A percentile compares a stretch with the other conserved stretches of the same genome.
These are phyloP conservation scores for western clawed frog (Xenopus tropicalis) DNA, from an alignment of 2,113 vertebrate species.

Conservation along the genomic window UCB_Xtro_10.0 CM004447.2:88665001-88665500, in stretches of 20 bases:
- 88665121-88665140: constrained; percentile 5
- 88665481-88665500: too few species aligned
- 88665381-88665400: too few species aligned
- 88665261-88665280: background rate
- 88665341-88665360: too few species aligned
- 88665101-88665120: constrained; percentile 15
- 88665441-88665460: too few species aligned
- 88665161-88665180: constrained; percentile 1
- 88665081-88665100: background rate
- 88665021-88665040: constrained; percentile 35
- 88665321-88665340: too few species aligned
- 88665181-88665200: background rate
- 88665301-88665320: background rate
- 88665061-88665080: constrained; percentile 37
- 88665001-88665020: constrained; percentile 32
- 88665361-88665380: too few species aligned
- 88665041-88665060: constrained; percentile 31
- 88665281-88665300: background rate
- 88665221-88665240: constrained; percentile 20
- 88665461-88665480: too few species aligned
- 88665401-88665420: too few species aligned
- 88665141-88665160: constrained; percentile 12
- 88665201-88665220: background rate
- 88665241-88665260: background rate
- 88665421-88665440: too few species aligned